Evolutionary conservation across 2,888 invertebrate species (phyloP), one percentile per base, ranked within the genome.

Genomic region (Melanophora roralis): DNA sequence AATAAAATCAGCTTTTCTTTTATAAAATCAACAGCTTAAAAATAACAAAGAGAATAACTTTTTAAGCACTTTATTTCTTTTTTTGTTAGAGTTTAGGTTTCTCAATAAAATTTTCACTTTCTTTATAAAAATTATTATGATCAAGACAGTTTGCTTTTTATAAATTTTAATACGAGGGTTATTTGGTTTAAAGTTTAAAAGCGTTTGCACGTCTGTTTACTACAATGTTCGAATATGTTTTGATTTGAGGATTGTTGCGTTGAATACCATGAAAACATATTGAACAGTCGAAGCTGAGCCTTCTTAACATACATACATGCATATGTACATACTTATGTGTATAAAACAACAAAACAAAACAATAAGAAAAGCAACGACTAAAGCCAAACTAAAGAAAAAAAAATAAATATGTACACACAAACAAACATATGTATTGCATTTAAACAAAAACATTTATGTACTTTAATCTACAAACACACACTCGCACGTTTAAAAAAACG

Each of bases 201-300:
- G 57, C 59, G 64, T 45, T 27, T 59, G 47, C 45, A 75, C 73
- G 71, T 71, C 77, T 57, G 74, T 57, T 72, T 47, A 38, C 71
- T 62, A 59, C 67, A 75, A 75, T 67, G 57, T 67, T 71, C 81
- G 67, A 76, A 73, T 73, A 38, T 68, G 57, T 76, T 80, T 76
- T 80, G 68, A 80, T 68, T 73, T 72, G 32, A 45, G n/a, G 57
- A 11, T 68, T 73, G 57, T 45, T 59, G 68, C 38, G 6, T 36
- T 45, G 21, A 40, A 59, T 43, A 76, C 72, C 68, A 80, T 49
- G 72, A 68, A 76, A 76, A 40, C 76, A 53, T 64, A 21, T 57
- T 76, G 79, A 80, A 62, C 40, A 78, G 49, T 9, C 43, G 14
- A 36, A 65, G 59, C 57, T 14, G 27, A 57, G 65, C 60, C 51